Percentiles rank a stretch among this genome's conserved stretches.
phyloP scores from a whole-genome alignment of 1,140 invertebrate genomes.

The Drosophila prosaltans region DNA sequence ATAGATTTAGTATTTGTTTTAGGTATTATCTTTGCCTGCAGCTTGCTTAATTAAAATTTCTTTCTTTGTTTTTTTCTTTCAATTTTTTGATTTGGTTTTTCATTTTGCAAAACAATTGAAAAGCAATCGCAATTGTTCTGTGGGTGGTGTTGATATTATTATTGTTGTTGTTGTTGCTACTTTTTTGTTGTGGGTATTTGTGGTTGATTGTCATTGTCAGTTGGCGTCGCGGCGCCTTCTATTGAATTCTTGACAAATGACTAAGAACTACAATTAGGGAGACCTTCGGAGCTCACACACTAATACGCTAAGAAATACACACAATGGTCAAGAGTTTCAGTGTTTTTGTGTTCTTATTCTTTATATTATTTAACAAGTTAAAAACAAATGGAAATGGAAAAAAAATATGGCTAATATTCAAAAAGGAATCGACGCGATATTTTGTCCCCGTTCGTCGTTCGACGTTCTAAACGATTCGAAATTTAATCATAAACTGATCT shows the following conservation, averaged over 20 bases:
- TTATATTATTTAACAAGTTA: background rate
- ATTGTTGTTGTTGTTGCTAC: constrained; percentile 21
- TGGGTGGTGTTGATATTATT: constrained; percentile 6
- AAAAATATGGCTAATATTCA: constrained; percentile 6
- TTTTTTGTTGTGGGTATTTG: constrained; percentile 17
- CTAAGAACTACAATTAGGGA: constrained; percentile 42
- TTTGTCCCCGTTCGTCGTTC: constrained; percentile 49
- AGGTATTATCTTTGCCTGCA: constrained; percentile 34
- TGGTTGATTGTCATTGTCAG: constrained; percentile 40
- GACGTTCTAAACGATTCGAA: constrained; percentile 80
- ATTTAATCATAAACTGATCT: constrained; percentile 82
- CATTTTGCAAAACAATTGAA: constrained; percentile 63
- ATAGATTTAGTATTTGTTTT: constrained; percentile 19
- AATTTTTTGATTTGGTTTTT: constrained; percentile 42
- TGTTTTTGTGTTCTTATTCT: constrained; percentile 24
- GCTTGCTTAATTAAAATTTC: constrained; percentile 75
- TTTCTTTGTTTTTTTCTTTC: constrained; percentile 40
- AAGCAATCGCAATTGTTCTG: constrained; percentile 62
- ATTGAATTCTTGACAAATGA: constrained; percentile 64
- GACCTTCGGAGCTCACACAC: constrained; percentile 53
- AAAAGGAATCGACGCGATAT: constrained; percentile 28
- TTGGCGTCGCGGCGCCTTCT: constrained; percentile 51
- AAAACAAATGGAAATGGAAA: constrained; percentile 16
- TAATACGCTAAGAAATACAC: background rate
- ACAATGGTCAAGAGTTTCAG: background rate